phyloP scores from a whole-genome alignment of 1,140 invertebrate genomes.

The Hylaeus anthracinus region DNA sequence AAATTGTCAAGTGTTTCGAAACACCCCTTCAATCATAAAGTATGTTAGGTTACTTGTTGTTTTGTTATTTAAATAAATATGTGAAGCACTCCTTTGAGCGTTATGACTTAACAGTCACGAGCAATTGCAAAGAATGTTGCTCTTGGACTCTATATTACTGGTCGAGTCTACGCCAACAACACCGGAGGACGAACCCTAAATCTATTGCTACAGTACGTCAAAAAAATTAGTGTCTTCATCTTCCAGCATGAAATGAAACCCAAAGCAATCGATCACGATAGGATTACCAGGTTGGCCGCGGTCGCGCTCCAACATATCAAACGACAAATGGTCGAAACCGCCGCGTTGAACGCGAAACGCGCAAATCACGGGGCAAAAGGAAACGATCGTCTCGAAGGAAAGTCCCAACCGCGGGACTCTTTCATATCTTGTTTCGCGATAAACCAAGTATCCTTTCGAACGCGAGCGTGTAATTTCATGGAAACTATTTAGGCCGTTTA shows the following conservation, averaged over 20 bases:
- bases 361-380: neutral
- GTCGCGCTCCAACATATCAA: slow-evolving; percentile 36
- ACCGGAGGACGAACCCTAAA: too few species aligned
- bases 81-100: too few species aligned
- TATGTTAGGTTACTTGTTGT: too few species aligned
- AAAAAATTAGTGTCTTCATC: too few species aligned
- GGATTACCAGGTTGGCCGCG: slow-evolving; percentile 30
- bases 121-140: too few species aligned
- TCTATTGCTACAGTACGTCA: too few species aligned
- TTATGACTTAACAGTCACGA: too few species aligned
- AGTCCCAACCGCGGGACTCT: neutral
- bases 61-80: too few species aligned
- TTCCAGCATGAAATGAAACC: too few species aligned
- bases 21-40: neutral
- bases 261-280: neutral
- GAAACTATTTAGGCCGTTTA: slow-evolving; percentile 42
- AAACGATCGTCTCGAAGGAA: slow-evolving; percentile 25
- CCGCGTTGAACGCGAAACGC: neutral
- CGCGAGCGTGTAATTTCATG: slow-evolving; percentile 32
- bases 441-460: slow-evolving; percentile 41
- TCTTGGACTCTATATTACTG: too few species aligned
- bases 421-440: slow-evolving; percentile 7
- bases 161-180: too few species aligned
- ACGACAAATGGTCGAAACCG: slow-evolving; percentile 28
- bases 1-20: neutral